Base-by-base conservation (phyloP, 2,888 invertebrate species). In the Drosophila mimetica region DNA sequence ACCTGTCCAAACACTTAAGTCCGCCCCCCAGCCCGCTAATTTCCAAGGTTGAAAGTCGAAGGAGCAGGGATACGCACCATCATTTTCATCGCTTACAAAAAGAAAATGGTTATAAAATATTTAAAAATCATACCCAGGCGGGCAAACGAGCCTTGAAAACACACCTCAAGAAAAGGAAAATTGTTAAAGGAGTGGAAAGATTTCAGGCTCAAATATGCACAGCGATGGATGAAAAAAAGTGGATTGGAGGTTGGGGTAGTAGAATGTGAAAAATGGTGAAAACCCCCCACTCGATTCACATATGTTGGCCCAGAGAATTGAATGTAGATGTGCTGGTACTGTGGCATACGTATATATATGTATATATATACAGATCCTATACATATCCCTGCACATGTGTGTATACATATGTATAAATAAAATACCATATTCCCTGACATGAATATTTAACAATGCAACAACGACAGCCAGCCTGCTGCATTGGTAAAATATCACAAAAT, bases 71-170 rank as follows among this genome's bases (percentile, higher is more conserved):
- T 47, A 55, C 51, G 63, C 57, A 54, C 71, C 65, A 60, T 69
- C 78, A 79, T 80, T 80, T 75, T 60, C 44, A 55, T 37, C 20
- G 64, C 50, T 25, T 22, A 37, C 74, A 67, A 64, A 71, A 75
- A 77, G 18, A 39, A 39, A 74, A 72, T 73, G 75, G 76, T 79
- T 84, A 75, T 83, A 76, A 84, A 83, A 84, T 84, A 84, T 84
- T 83, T 84, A 84, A 82, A 77, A 84, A 82, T 80, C 81, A 79
- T 79, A 75, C 64, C 61, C 63, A 46, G 11, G 60, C 57, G 60
- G 42, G 61, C 51, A 37, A 77, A 63, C 71, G 71, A 78, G 54
- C 72, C 77, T 74, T 76, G 54, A 80, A 80, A 76, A 71, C 44
- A 70, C 48, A 44, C 32, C 39, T 65, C 51, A 59, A 52, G 67